Evolutionary conservation across 2,888 invertebrate species (phyloP), one percentile per base, ranked within the genome.

Genomic region (Coleophora flavipennella): DNA sequence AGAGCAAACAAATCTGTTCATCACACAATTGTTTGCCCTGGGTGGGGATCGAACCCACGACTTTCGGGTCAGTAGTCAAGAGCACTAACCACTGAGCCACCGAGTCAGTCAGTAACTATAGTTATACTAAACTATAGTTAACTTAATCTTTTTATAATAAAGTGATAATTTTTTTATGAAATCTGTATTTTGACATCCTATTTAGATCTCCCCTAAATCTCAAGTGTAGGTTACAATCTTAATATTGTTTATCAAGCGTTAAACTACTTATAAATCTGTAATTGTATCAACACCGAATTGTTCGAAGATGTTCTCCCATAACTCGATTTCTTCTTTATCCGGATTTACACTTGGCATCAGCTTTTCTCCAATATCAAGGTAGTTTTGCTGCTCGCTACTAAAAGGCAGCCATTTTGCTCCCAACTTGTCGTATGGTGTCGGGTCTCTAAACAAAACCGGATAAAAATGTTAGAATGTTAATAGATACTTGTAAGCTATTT

Each of bases 381-480:
- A 62, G 10, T 51, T 40, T 31, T 55, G 47, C 10, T 40, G 11
- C 8, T 56, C 40, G n/a, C 44, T 33, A 6, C 49, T 50, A 7
- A 48, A 61, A 1, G 59, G 55, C 1, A 20, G 14, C 61, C 61
- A 61, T 28, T 39, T 43, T 1, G 33, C 45, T 6, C 46, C 52
- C 0, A 53, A 38, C 11, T 38, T 43, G 7, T 42, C 32, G 36
- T 56, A 53, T 1, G 57, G 59, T 7, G 60, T 58, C 4, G 59
- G 60, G 35, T 60, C 43, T 8, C 59, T 59, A 40, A 27, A 50
- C 50, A 4, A 4, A 26, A 25, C 6, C 6, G 6, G 20, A 20
- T 20, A 20, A n/a, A n/a, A n/a, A n/a, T n/a, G n/a, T n/a, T n/a
- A n/a, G n/a, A n/a, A 20, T 20, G 20, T 20, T 20, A 20, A 6